phyloP scores from a whole-genome alignment of 2,113 vertebrate genomes.

The Isichthys henryi region DNA sequence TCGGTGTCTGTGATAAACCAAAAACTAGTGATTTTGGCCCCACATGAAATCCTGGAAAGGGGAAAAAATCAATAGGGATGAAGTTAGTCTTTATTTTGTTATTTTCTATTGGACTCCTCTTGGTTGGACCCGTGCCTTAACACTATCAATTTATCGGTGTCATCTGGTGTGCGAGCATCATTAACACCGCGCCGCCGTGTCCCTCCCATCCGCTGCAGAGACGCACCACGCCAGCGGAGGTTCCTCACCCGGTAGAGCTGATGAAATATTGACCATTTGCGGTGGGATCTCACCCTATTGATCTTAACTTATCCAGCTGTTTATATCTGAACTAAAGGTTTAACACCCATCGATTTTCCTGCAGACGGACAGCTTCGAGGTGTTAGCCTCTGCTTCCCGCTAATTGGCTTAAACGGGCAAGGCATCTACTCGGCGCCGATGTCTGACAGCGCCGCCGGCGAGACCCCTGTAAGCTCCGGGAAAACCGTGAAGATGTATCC shows the following conservation, averaged over 20 bases:
- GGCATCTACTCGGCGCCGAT: not conserved
- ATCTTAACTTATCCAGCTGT: slow-evolving; percentile 70
- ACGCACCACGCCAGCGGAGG: slow-evolving; percentile 18
- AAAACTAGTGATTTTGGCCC: slow-evolving; percentile 41
- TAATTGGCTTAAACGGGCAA: slow-evolving; percentile 58
- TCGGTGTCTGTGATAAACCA: slow-evolving; percentile 36
- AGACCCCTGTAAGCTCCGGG: not conserved
- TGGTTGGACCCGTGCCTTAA: slow-evolving; percentile 46
- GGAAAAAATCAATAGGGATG: slow-evolving; percentile 56
- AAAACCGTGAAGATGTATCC: not conserved
- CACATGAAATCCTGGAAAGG: slow-evolving; percentile 18
- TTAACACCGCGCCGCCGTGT: slow-evolving; percentile 33
- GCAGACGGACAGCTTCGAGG: slow-evolving; percentile 53
- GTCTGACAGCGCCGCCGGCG: not conserved
- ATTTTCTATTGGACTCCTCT: slow-evolving; percentile 37
- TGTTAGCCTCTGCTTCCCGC: slow-evolving; percentile 52
- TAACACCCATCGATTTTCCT: slow-evolving; percentile 65
- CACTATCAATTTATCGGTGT: slow-evolving; percentile 53
- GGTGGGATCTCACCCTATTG: slow-evolving; percentile 59
- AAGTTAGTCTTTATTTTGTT: slow-evolving; percentile 37
- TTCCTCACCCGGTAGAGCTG: slow-evolving; percentile 35
- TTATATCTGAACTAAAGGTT: slow-evolving; percentile 71
- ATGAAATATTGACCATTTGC: slow-evolving; percentile 68
- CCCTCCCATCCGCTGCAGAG: slow-evolving; percentile 42
- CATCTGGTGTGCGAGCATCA: slow-evolving; percentile 37